Evolutionary conservation across 1,140 invertebrate species (phyloP), one percentile per base, ranked within the genome.

Genomic region (Drosophila sechellia): DNA sequence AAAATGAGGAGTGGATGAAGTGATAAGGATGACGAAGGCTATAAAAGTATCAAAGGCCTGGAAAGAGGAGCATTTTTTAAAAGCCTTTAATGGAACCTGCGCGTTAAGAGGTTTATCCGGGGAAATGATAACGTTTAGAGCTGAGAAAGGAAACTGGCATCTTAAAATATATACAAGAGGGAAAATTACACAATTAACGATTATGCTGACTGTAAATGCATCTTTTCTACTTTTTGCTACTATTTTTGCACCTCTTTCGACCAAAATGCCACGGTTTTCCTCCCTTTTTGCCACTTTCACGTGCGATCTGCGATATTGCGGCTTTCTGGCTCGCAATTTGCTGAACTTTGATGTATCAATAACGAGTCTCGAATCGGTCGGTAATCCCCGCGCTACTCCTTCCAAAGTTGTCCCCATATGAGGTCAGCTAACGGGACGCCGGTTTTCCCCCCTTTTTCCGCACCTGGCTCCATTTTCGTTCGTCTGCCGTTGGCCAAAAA

Each of bases 351-450:
- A 84, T 77, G 69, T 83, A 83, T 81, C 75, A 81, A 81, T 83
- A 78, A 81, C 79, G 59, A 22, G 34, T 48, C 66, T 22, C 70
- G 60, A 45, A 58, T 69, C 68, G 37, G 64, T 27, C 15, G 8
- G 27, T 40, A n/a, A 37, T 17, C 50, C 20, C 13, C 43, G 31
- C 22, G 8, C 12, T 3, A 20, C 34, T 52, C 39, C 40, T 43
- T 58, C 31, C 74, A 13, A 55, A 58, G 52, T 83, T 83, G 79
- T 66, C 80, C 81, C 53, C 59, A 85, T 86, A 86, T 86, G 81
- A 74, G 81, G 81, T 81, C 81, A 86, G 46, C 79, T 85, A 85
- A 85, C 81, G 81, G 81, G 50, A 54, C 59, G 72, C 46, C 60
- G 56, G 70, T 52, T 56, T 70, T 57, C 59, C 75, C 31, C 48